Base-by-base conservation (phyloP, 2,888 invertebrate species). In the Athripsodes cinereus region DNA sequence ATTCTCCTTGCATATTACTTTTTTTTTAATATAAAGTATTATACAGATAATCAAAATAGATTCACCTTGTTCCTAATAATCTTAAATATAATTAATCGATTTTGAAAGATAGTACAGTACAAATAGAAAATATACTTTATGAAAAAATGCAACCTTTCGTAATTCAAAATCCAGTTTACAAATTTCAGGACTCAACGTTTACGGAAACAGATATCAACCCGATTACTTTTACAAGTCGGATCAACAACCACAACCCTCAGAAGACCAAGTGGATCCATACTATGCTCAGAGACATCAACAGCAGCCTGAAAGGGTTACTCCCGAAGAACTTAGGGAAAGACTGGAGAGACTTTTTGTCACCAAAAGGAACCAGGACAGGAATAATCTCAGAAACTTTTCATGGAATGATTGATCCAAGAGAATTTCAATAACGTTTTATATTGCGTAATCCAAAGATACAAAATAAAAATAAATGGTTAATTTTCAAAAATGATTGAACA, bases 291-390 rank as follows among this genome's bases (percentile, higher is more conserved):
- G 49, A 35, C 22, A 58, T 35, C 19, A 47, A 11, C 47, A 19
- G 20, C 20, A 21, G 21, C 21, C 47, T 19, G 47, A 47, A 16
- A 8, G 47, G 3, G 20, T 47, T 0, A 74, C 76, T 51, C 81
- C 82, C 0, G 76, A 74, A n/a, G 82, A 82, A 66, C 68, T 79
- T 0, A 71, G 76, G 52, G 77, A 78, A 40, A 71, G 83, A 59
- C 70, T 81, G 47, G 74, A 77, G 62, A 73, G 76, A 63, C 69
- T 84, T 0, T 79, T 79, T 44, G 70, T 78, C 13, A 76, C 78
- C 0, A 78, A 78, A 55, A 76, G 78, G 55, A 69, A 67, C 13
- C 53, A 63, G 19, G 59, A 61, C 13, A 59, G 55, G 48, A 22
- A 40, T 10, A 55, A 58, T 8, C 53, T 52, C 13, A 61, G 63